Evolutionary conservation across 2,888 invertebrate species (phyloP).

Genomic region (Lepidonotus clava): DNA sequence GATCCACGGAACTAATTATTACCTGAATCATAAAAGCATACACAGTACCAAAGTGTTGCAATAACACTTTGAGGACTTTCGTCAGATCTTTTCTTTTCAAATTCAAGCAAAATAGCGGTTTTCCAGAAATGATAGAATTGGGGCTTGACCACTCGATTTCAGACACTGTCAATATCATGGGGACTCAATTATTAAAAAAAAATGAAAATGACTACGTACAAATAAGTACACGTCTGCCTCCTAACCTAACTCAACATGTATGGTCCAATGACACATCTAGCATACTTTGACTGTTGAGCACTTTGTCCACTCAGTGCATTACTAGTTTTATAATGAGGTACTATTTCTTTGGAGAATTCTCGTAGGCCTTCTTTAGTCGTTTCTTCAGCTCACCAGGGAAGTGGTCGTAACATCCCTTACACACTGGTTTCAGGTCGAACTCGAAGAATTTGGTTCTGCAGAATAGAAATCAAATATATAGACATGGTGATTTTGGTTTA

Average conservation of each 20-base stretch:
- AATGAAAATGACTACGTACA: not conserved
- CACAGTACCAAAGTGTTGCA: too few species aligned
- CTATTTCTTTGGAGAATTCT: slow-evolving; percentile 66
- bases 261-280: not conserved
- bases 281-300: not conserved
- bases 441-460: slow-evolving; percentile 95
- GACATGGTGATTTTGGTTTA: not conserved
- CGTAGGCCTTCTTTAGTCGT: slow-evolving; percentile 90
- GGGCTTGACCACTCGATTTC: not conserved
- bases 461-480: slow-evolving; percentile 38
- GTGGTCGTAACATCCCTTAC: slow-evolving; percentile 98
- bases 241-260: not conserved
- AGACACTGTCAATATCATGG: not conserved
- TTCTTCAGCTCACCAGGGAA: slow-evolving; percentile 96
- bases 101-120: not conserved
- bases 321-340: not conserved
- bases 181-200: not conserved
- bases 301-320: not conserved
- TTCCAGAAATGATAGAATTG: not conserved
- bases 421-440: slow-evolving; percentile 97
- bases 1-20: not conserved
- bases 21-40: too few species aligned
- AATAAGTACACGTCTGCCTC: not conserved
- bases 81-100: not conserved
- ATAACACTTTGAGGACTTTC: too few species aligned